phyloP scores from a whole-genome alignment of 1,140 invertebrate genomes.

The Dreissena polymorpha region DNA sequence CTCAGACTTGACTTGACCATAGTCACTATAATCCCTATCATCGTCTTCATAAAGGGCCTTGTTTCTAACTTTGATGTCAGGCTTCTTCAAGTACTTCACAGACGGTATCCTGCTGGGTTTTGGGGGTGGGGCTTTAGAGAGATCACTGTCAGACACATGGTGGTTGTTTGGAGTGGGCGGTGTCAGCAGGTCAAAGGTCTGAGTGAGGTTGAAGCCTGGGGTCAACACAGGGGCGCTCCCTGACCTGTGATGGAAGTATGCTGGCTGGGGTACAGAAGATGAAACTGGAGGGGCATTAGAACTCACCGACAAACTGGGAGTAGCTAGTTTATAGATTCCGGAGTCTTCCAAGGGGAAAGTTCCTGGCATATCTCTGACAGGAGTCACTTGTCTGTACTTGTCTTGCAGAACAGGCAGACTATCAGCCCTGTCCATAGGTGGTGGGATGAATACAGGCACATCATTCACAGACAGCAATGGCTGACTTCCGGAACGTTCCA shows the following conservation, averaged over 20 bases:
- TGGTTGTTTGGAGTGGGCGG: slow-evolving; percentile 48
- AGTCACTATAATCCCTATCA: slow-evolving; percentile 77
- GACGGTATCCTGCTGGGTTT: slow-evolving; percentile 86
- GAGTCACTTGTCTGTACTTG: slow-evolving; percentile 27
- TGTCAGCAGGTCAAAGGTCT: slow-evolving; percentile 30
- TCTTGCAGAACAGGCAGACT: slow-evolving; percentile 68
- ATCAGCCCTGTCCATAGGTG: slow-evolving; percentile 69
- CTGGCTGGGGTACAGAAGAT: slow-evolving; percentile 59
- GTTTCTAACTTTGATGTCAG: slow-evolving; percentile 69
- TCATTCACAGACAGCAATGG: slow-evolving; percentile 66
- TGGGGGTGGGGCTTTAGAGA: slow-evolving; percentile 83
- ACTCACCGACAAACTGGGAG: slow-evolving; percentile 1
- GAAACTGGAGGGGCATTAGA: background rate
- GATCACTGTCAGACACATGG: slow-evolving; percentile 72
- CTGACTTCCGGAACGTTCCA: slow-evolving; percentile 67
- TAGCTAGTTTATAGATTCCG: slow-evolving; percentile 44
- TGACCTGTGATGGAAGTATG: slow-evolving; percentile 68
- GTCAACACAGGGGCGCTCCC: slow-evolving; percentile 83
- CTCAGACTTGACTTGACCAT: slow-evolving; percentile 71
- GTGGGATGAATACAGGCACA: slow-evolving; percentile 32
- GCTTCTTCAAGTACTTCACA: slow-evolving; percentile 72
- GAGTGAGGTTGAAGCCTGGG: slow-evolving; percentile 73
- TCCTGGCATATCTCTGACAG: background rate
- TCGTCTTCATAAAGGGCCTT: slow-evolving; percentile 73
- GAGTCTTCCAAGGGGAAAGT: slow-evolving; percentile 2